phyloP scores from a whole-genome alignment of 1,140 invertebrate species.

The Lamellibrachia luymesi region DNA sequence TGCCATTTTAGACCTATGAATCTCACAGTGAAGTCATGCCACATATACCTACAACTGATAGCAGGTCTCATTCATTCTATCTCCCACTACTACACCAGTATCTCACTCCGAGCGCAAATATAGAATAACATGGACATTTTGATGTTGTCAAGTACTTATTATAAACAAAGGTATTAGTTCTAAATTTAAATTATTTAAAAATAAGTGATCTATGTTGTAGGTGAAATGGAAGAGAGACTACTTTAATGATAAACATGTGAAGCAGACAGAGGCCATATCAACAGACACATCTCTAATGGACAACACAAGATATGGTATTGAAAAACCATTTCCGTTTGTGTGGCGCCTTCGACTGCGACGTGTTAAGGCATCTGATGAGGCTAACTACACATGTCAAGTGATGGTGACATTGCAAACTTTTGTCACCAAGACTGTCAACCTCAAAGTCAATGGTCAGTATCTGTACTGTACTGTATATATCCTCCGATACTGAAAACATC shows the following conservation, averaged over 20 bases:
- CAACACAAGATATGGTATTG: neutral
- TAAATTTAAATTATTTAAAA: neutral
- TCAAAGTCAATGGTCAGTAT: neutral
- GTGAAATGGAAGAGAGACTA: neutral
- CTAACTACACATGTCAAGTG: neutral
- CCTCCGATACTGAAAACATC: no score
- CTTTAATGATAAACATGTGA: neutral
- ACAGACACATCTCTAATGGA: neutral
- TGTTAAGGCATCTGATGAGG: neutral
- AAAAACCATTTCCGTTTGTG: neutral
- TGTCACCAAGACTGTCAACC: constrained; percentile 3
- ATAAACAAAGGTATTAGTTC: no score
- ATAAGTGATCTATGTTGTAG: neutral
- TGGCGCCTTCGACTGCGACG: neutral
- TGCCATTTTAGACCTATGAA: no score
- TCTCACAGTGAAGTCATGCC: no score
- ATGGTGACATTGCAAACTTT: neutral
- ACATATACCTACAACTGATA: no score
- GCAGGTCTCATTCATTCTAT: no score
- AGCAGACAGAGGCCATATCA: neutral
- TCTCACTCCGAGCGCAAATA: neutral
- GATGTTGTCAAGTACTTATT: no score
- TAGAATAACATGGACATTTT: neutral
- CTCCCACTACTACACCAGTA: no score
- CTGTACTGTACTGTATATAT: no score